Evolutionary conservation across 1,140 invertebrate genomes (phyloP), one percentile per base, ranked within the genome.

Genomic region (Pseudachorutes palmiensis): DNA sequence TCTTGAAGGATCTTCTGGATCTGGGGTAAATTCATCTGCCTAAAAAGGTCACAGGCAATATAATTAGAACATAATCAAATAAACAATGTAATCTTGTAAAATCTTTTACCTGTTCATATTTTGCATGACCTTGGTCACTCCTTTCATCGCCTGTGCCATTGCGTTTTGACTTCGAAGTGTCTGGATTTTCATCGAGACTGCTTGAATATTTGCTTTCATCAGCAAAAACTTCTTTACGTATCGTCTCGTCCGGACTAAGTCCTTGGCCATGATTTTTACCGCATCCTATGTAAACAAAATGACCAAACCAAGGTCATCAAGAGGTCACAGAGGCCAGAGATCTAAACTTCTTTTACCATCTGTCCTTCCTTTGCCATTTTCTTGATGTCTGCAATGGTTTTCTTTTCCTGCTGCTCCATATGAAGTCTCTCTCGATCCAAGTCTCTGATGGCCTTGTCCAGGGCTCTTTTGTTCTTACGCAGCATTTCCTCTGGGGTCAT

Each of bases 191-290:
- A 99, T 81, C 0, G 94, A 92, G 12, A 99, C 96, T 2, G 96
- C 97, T 80, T 99, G 96, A 75, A 99, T 99, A 77, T 99, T 99
- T 1, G 97, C 96, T 78, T 93, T 94, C 96, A 99, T 99, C 62
- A 99, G 78, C 86, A 99, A 98, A 77, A 99, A 99, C 79, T 99
- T 99, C 77, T 98, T 97, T 28, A 92, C 87, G 76, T 98, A 98
- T 71, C 89, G 83, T 68, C 97, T 83, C 14, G 97, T 99, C 74
- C 97, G 83, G 0, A 99, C 97, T 67, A 99, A 81, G 82, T 99
- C 97, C 82, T 96, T 97, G 0, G 97, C 97, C 96, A 99, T 98
- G 72, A 99, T 97, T 85, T 98, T 98, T 0, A 99, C 97, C 64
- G 97, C 93, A 83, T 99, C 97, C 92, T 95, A 41, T 41, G n/a